These are phyloP conservation scores for Rhynchotus rufescens DNA, from an alignment of 2,797 vertebrate genomes.

Conservation along the genomic window DNA sequence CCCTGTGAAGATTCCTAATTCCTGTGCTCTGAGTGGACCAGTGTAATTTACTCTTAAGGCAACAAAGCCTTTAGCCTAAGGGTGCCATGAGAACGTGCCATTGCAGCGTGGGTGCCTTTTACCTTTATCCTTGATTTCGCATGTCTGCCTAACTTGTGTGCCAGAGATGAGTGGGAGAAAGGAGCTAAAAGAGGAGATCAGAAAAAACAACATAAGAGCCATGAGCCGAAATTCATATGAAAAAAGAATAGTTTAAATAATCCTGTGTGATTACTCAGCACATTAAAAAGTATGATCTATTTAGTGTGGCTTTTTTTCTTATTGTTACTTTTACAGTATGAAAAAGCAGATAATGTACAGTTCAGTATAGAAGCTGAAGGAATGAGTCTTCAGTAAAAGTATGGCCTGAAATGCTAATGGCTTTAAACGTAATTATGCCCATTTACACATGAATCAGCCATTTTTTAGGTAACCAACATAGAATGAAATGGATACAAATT, in stretches of 20 bases:
- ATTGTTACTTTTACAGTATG: not conserved
- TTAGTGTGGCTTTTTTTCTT: not conserved
- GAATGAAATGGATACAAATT: not conserved
- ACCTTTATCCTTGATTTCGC: not conserved
- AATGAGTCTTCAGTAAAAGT: not conserved
- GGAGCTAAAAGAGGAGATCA: not conserved
- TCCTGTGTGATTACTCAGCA: not conserved
- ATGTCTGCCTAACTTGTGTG: not conserved
- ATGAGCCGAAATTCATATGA: not conserved
- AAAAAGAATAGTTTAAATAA: not conserved
- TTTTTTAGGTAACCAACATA: not conserved
- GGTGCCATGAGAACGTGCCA: not conserved
- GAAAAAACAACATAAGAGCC: not conserved
- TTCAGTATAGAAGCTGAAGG: not conserved
- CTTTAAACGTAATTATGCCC: not conserved
- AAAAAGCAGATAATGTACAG: not conserved
- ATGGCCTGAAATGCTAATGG: not conserved
- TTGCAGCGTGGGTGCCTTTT: not conserved
- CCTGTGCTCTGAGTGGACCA: not conserved
- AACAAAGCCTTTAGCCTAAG: not conserved
- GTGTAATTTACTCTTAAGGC: not conserved
- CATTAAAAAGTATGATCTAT: not conserved
- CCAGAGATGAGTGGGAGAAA: not conserved
- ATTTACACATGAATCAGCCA: not conserved
- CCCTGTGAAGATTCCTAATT: not conserved